These are phyloP conservation scores for Pasiphila rectangulata DNA, from an alignment of 2,888 invertebrate species.

Conservation along the genomic window DNA sequence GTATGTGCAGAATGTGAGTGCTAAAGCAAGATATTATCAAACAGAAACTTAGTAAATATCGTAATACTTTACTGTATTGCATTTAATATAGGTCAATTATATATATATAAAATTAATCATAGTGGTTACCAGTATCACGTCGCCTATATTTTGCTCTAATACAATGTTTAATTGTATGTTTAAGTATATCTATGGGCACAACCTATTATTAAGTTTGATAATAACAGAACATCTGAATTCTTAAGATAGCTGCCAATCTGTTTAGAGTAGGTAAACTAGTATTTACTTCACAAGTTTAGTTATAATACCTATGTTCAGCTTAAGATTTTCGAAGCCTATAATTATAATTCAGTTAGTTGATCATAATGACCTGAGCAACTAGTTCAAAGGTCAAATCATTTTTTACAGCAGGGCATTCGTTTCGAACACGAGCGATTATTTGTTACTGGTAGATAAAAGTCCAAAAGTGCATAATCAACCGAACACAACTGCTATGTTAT, in stretches of 20 bases:
- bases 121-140: conserved; percentile 11
- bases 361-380: not conserved
- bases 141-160: conserved; percentile 10
- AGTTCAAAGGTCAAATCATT: not conserved
- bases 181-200: conserved; percentile 45
- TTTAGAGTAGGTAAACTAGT: too few relatives aligned
- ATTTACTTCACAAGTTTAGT: too few relatives aligned
- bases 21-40: not conserved
- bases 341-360: too few relatives aligned
- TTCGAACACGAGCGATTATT: too few relatives aligned
- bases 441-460: too few relatives aligned
- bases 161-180: conserved; percentile 32
- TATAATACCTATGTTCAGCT: too few relatives aligned
- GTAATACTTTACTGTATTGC: conserved; percentile 17
- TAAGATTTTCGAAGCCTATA: too few relatives aligned
- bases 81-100: conserved; percentile 14
- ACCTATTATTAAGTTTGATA: conserved; percentile 45
- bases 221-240: conserved; percentile 26
- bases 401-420: not conserved
- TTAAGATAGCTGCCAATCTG: conserved; percentile 29
- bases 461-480: too few relatives aligned
- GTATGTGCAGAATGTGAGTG: not conserved
- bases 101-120: conserved; percentile 12
- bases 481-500: too few relatives aligned
- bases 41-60: conserved; percentile 7